These are phyloP conservation scores for Plagodis dolabraria DNA, from an alignment of 2,888 invertebrate genomes.

Conservation along the genomic window DNA sequence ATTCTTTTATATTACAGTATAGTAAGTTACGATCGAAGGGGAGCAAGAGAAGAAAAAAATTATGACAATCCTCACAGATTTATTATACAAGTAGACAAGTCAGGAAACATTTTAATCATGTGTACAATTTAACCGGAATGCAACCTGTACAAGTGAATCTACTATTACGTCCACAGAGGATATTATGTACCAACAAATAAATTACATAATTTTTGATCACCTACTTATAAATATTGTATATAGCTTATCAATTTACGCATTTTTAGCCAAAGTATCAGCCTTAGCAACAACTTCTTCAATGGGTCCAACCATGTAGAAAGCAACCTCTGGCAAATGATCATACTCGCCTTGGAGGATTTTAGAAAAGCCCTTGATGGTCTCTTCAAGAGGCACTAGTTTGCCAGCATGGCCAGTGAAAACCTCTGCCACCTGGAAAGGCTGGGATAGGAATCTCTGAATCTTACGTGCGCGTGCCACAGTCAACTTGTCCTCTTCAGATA, in stretches of 20 bases:
- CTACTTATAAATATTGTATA: conserved; percentile 36
- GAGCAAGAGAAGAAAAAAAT: not conserved
- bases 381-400: conserved; percentile 93
- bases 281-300: conserved; percentile 95
- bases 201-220: conserved; percentile 35
- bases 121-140: conserved; percentile 28
- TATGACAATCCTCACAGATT: conserved; percentile 25
- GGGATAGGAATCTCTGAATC: conserved; percentile 97
- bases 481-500: conserved; percentile 97
- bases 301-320: conserved; percentile 98
- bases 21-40: not conserved
- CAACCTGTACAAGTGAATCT: conserved; percentile 33
- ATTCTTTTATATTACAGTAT: too few relatives aligned
- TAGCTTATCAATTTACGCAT: conserved; percentile 76
- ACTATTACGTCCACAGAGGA: conserved; percentile 24
- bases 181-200: conserved; percentile 28
- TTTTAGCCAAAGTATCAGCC: conserved; percentile 90
- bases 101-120: conserved; percentile 52
- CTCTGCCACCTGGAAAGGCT: conserved; percentile 97
- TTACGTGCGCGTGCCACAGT: conserved; percentile 96
- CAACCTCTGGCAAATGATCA: conserved; percentile 96
- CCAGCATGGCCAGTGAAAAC: conserved; percentile 97
- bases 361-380: conserved; percentile 95
- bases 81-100: conserved; percentile 32
- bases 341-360: conserved; percentile 93